These are phyloP conservation scores for Hirtodrosophila trivittata DNA, from an alignment of 2,888 invertebrate genomes.

Conservation along the genomic window DNA sequence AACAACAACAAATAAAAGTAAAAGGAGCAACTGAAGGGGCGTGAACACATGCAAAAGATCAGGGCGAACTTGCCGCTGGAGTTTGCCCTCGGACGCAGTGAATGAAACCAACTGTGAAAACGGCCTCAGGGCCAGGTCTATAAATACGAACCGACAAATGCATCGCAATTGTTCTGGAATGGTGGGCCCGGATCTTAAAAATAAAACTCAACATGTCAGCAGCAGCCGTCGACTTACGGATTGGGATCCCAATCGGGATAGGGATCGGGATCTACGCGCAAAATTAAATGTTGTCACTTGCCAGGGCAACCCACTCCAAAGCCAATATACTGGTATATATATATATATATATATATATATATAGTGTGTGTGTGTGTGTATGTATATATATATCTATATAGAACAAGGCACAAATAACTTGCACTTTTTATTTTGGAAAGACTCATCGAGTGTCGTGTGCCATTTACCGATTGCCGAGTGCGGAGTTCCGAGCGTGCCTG, in stretches of 20 bases:
- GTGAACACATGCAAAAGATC: conserved; percentile 52
- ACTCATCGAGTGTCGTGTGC: conserved; percentile 3
- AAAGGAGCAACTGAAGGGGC: conserved; percentile 27
- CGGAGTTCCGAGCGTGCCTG: conserved; percentile 6
- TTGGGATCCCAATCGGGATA: conserved; percentile 4
- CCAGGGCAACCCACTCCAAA: conserved; percentile 8
- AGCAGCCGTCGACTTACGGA: conserved; percentile 17
- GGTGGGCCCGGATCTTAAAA: conserved; percentile 32
- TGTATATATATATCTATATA: no score
- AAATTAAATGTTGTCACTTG: conserved; percentile 50
- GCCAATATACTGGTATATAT: no score
- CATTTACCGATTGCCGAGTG: conserved; percentile 1
- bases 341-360: no score
- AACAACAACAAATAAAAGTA: conserved; percentile 27
- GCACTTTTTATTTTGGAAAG: conserved; percentile 14
- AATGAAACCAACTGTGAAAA: conserved; percentile 63
- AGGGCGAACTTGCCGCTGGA: conserved; percentile 33
- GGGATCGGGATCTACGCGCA: conserved; percentile 32
- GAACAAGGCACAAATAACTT: not conserved
- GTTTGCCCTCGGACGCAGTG: conserved; percentile 22
- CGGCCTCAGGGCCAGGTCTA: conserved; percentile 52
- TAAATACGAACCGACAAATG: conserved; percentile 40
- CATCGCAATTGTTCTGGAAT: conserved; percentile 48
- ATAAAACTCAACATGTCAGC: conserved; percentile 39
- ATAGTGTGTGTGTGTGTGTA: no score